Conservation (phyloP, 2,888 invertebrate genomes). For the Conistra vaccinii region DNA sequence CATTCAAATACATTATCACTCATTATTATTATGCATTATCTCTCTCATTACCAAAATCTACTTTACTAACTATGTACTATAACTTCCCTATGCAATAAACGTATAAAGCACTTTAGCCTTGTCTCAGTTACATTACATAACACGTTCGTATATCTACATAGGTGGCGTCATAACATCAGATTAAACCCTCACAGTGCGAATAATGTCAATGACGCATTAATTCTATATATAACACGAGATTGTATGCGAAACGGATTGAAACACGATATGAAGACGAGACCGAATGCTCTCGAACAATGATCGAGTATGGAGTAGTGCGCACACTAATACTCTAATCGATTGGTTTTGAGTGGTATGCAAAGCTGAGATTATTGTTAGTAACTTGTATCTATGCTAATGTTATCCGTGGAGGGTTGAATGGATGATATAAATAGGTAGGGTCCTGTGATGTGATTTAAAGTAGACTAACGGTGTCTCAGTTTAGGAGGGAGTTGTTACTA, state of each 20-base stretch:
- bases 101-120: conserved; percentile 17
- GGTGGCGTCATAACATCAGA: conserved; percentile 37
- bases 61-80: neutral
- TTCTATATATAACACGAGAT: conserved; percentile 41
- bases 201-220: conserved; percentile 49
- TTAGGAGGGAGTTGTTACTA: neutral
- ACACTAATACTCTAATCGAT: conserved; percentile 66
- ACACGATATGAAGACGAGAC: conserved; percentile 66
- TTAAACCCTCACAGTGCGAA: conserved; percentile 28
- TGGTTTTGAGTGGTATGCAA: conserved; percentile 67
- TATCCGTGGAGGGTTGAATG: neutral
- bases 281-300: conserved; percentile 59
- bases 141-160: conserved; percentile 17
- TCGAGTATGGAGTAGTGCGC: conserved; percentile 65
- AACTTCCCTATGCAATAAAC: conserved; percentile 1
- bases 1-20: neutral
- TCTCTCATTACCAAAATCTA: neutral
- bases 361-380: conserved; percentile 55
- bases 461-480: neutral
- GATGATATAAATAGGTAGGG: neutral
- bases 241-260: conserved; percentile 70
- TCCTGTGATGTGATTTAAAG: neutral
- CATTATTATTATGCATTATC: neutral
- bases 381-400: conserved; percentile 33
- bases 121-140: conserved; percentile 27